Conservation (phyloP, 2,797 vertebrate genomes). For the Anguilla megastoma region DNA sequence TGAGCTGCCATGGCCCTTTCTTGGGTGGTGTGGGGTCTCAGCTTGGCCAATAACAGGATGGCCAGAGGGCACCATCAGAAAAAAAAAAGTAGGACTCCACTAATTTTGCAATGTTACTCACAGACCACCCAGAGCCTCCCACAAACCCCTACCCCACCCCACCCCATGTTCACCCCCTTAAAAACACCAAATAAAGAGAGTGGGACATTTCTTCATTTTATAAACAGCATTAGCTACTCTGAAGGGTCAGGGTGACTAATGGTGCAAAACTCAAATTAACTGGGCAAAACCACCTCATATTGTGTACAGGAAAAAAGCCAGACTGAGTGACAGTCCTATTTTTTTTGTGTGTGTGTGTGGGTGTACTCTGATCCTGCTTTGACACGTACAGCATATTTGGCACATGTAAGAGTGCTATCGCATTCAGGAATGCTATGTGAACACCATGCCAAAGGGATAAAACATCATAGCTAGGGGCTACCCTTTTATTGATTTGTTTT, state of each 20-base stretch:
- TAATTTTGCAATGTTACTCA: constrained; percentile 22
- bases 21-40: not conserved
- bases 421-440: constrained; percentile 34
- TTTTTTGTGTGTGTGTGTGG: not conserved
- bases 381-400: constrained; percentile 37
- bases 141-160: not conserved
- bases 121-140: constrained; percentile 27
- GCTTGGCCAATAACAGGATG: not conserved
- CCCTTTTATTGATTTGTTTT: constrained; percentile 40
- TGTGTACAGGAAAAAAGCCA: not conserved
- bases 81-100: not conserved
- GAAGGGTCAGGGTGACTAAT: not conserved
- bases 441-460: constrained; percentile 9
- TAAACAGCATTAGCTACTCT: not conserved
- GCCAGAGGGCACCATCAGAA: constrained; percentile 18
- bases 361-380: constrained; percentile 29
- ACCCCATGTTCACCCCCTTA: not conserved
- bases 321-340: not conserved
- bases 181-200: constrained; percentile 11
- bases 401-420: constrained; percentile 17
- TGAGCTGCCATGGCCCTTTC: not conserved
- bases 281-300: not conserved
- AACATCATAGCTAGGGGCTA: constrained; percentile 24
- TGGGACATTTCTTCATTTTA: constrained; percentile 34
- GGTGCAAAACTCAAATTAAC: not conserved